Conservation (phyloP, 2,113 vertebrate species). For the Serilophus lunatus region DNA sequence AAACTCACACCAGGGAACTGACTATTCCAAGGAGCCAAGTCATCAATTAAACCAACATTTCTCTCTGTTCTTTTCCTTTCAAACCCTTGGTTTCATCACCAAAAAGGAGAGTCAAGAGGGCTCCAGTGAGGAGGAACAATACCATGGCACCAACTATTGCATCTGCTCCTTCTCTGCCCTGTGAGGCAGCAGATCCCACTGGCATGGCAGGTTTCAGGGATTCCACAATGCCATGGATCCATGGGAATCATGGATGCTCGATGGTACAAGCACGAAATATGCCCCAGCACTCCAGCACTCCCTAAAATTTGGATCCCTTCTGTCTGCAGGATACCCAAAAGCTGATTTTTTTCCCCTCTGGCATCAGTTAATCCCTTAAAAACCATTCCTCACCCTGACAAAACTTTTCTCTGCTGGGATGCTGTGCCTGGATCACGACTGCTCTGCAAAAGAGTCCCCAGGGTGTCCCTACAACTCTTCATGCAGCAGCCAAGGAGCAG, state of each 20-base stretch:
- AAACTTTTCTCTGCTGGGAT: background rate
- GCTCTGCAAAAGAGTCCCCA: fast-evolving
- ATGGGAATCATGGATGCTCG: fast-evolving
- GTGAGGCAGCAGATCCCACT: background rate
- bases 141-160: background rate
- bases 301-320: background rate
- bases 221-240: background rate
- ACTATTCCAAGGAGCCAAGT: background rate
- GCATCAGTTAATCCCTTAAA: background rate
- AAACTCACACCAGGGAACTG: background rate
- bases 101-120: background rate
- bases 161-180: background rate
- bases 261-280: background rate
- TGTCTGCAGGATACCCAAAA: fast-evolving
- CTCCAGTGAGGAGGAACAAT: background rate
- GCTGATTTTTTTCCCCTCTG: fast-evolving
- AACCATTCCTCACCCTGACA: background rate
- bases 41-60: conserved; percentile 8
- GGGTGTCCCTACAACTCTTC: fast-evolving
- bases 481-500: background rate
- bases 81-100: background rate
- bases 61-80: conserved; percentile 44
- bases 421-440: fast-evolving
- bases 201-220: fast-evolving
- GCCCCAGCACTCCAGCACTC: background rate